phyloP scores from a whole-genome alignment of 1,140 invertebrate genomes.

The Zaprionus gabonicus region DNA sequence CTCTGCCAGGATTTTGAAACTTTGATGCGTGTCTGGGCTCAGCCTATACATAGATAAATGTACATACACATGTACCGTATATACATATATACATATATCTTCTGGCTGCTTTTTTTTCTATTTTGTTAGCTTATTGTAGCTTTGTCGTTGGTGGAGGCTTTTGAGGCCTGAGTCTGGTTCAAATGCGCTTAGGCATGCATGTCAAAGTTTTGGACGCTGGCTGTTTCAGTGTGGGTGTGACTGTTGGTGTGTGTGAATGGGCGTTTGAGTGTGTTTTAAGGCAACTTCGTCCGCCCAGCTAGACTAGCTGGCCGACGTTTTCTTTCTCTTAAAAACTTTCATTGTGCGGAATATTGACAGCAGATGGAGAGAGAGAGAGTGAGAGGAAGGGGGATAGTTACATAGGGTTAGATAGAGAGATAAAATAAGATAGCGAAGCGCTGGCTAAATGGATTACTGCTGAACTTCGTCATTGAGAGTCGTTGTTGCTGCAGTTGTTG shows the following conservation, averaged over 20 bases:
- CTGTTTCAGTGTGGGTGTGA: not conserved
- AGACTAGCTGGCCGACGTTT: not conserved
- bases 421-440: not conserved
- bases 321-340: not conserved
- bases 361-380: slow-evolving; percentile 17
- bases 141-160: slow-evolving; percentile 28
- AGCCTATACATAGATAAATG: not conserved
- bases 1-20: slow-evolving; percentile 40
- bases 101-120: not conserved
- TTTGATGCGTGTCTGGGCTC: slow-evolving; percentile 17
- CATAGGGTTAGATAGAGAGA: too few relatives aligned
- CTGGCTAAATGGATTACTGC: slow-evolving; percentile 6
- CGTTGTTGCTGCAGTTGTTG: not conserved
- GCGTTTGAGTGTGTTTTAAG: slow-evolving; percentile 24
- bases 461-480: slow-evolving; percentile 12
- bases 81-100: not conserved
- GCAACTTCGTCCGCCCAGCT: slow-evolving; percentile 6
- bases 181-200: slow-evolving; percentile 49
- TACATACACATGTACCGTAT: too few relatives aligned
- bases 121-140: slow-evolving; percentile 20
- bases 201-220: slow-evolving; percentile 26
- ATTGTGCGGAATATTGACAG: slow-evolving; percentile 48
- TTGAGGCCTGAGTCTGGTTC: slow-evolving; percentile 38
- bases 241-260: not conserved
- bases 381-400: not conserved